Evolutionary conservation across 2,888 invertebrate species (phyloP).

Genomic region (Coremacera marginata): DNA sequence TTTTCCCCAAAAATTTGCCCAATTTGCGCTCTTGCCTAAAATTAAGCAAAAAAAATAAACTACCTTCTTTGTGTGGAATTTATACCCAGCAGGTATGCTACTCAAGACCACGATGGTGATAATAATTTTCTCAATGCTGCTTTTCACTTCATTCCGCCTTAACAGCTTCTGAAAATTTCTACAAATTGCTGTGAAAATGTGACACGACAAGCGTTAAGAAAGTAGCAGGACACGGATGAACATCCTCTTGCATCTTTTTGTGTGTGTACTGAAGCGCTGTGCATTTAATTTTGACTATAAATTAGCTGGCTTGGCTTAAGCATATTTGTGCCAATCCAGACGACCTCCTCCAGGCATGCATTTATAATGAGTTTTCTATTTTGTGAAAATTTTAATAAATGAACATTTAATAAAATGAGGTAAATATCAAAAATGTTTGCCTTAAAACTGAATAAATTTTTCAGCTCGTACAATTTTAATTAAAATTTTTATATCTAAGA

Average conservation of each 20-base stretch:
- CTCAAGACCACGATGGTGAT: background rate
- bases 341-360: background rate
- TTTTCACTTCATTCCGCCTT: background rate
- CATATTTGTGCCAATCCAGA: background rate
- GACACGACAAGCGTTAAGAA: conserved; percentile 40
- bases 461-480: no score
- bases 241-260: background rate
- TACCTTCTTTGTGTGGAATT: no score
- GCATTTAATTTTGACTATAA: conserved; percentile 12
- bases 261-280: background rate
- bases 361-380: background rate
- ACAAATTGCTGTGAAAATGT: conserved; percentile 46
- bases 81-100: background rate
- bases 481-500: no score
- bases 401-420: no score
- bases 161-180: background rate
- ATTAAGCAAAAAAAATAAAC: no score
- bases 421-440: no score
- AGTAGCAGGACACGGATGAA: background rate
- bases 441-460: no score
- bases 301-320: conserved; percentile 18
- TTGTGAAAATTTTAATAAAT: no score
- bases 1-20: no score
- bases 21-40: no score
- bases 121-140: background rate